These are phyloP conservation scores for Habropoda laboriosa DNA, from an alignment of 1,140 invertebrate species.

Conservation along the genomic window DNA sequence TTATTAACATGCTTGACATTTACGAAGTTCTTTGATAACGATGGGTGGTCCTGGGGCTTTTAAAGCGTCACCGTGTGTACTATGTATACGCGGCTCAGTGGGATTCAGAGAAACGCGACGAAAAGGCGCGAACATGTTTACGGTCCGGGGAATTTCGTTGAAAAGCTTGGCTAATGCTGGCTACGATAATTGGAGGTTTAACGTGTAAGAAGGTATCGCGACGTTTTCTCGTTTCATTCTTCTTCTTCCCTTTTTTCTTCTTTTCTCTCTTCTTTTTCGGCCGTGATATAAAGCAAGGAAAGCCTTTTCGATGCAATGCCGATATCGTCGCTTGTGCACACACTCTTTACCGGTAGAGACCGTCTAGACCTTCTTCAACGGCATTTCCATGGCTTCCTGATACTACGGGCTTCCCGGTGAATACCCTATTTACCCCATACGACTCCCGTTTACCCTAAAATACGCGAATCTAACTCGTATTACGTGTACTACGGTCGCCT, in stretches of 20 bases:
- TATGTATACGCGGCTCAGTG: background rate
- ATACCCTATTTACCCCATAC: slow-evolving; percentile 61
- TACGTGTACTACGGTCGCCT: slow-evolving; percentile 10
- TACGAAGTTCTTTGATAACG: slow-evolving; percentile 17
- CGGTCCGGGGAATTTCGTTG: background rate
- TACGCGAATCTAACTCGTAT: slow-evolving; percentile 44
- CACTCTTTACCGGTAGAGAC: slow-evolving; percentile 41
- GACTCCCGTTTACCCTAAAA: slow-evolving; percentile 61
- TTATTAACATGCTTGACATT: slow-evolving; percentile 25
- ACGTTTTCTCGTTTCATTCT: slow-evolving; percentile 7
- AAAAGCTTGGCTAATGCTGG: slow-evolving; percentile 6
- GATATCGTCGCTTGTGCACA: slow-evolving; percentile 46
- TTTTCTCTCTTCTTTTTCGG: background rate
- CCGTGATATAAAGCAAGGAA: slow-evolving; percentile 45
- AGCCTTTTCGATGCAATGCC: slow-evolving; percentile 46
- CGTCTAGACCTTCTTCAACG: slow-evolving; percentile 61
- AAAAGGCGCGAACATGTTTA: slow-evolving; percentile 27
- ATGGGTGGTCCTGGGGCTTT: background rate
- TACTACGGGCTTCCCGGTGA: slow-evolving; percentile 62
- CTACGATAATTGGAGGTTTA: slow-evolving; percentile 22
- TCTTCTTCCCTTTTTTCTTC: background rate
- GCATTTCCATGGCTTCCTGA: slow-evolving; percentile 59
- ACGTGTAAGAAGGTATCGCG: slow-evolving; percentile 28
- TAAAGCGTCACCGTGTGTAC: background rate
- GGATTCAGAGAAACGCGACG: background rate